Base-by-base conservation (phyloP, 1,140 invertebrate species). In the Drosophila funebris region DNA sequence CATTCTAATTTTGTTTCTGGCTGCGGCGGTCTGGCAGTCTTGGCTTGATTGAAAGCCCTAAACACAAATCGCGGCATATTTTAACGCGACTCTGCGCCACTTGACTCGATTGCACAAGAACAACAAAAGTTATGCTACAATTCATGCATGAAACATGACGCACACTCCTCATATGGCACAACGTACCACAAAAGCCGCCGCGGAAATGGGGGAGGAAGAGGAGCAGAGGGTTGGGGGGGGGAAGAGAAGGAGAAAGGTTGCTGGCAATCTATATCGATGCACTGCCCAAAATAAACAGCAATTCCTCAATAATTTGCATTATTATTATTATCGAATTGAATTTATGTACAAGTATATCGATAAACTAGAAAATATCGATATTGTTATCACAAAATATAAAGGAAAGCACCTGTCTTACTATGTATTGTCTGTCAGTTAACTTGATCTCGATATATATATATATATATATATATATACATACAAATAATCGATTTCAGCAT, bases 101-200 rank as follows among this genome's bases (percentile, higher is more conserved):
- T 82, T 83, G 79, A 84, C 77, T 84, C 80, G 73, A 85, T 85
- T 80, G 76, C 80, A 62, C 68, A 68, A 37, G 76, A 85, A 84
- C 80, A 73, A 85, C 81, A 76, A 80, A 76, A 79, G 73, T 84
- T 84, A 68, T 79, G 80, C 80, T 70, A 79, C 80, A 79, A 85
- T 84, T 84, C 80, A 84, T 84, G 80, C 81, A 70, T 84, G 81
- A 84, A 84, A 84, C 68, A 73, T 80, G 81, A 76, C 80, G 43
- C 48, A 53, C 41, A n/a, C 67, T 54, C 31, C 43, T 43, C 4
- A 27, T 36, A 44, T 18, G n/a, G n/a, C n/a, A 4, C 46, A 37
- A 22, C 22, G 18, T 13, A 13, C n/a, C 31, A 39, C 54, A 58
- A n/a, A n/a, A 22, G 43, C 37, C 37, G 14, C 3, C 8, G 11